Evolutionary conservation across 2,888 invertebrate species (phyloP).

Genomic region (Meteorus colon): DNA sequence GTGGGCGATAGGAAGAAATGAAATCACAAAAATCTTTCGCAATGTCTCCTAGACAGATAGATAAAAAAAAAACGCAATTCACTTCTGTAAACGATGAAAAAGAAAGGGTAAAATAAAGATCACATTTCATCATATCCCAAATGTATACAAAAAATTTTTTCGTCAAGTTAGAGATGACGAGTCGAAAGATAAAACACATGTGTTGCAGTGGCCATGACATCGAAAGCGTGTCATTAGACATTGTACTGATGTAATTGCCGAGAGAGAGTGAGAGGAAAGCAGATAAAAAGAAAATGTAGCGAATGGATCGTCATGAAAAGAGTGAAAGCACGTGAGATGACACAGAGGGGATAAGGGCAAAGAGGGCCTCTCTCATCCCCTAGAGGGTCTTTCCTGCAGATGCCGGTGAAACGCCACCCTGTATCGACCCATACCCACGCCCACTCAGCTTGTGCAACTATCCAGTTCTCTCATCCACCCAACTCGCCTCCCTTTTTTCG

Average conservation of each 20-base stretch:
- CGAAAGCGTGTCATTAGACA: constrained; percentile 15
- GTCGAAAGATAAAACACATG: constrained; percentile 8
- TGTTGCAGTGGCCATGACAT: background rate
- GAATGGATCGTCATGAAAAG: constrained; percentile 33
- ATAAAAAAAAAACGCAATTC: too few relatives aligned
- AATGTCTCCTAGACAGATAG: too few relatives aligned
- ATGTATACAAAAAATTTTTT: background rate
- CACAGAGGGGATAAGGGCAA: background rate
- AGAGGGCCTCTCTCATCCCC: constrained; percentile 41
- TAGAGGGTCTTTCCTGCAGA: constrained; percentile 57
- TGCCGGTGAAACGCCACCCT: constrained; percentile 61
- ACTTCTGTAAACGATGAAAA: background rate
- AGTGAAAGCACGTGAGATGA: constrained; percentile 29
- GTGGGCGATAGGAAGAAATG: background rate
- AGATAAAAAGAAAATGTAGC: background rate
- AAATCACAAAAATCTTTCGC: background rate
- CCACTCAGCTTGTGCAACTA: constrained; percentile 57
- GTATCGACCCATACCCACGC: constrained; percentile 68
- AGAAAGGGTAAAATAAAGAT: background rate
- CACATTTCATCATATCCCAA: background rate
- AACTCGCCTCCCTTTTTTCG: background rate
- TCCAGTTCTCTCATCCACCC: constrained; percentile 8
- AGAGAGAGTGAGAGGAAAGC: constrained; percentile 15
- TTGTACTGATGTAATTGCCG: constrained; percentile 37
- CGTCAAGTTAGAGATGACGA: background rate